Base-by-base conservation (phyloP, 2,888 invertebrate species). In the Scaptomyza parva region DNA sequence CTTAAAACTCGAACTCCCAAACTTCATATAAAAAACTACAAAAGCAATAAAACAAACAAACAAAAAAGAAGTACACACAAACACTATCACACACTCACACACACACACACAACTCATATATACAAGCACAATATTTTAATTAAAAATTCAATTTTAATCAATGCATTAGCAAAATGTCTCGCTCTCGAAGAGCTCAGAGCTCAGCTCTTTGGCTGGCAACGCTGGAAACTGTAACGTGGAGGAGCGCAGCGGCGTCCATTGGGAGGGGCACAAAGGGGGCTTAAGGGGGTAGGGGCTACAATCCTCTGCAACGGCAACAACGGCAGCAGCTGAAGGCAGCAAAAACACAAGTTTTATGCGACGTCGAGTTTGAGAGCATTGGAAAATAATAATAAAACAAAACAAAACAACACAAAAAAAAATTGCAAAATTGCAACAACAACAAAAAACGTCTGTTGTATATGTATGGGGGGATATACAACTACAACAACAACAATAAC, bases 131-230 rank as follows among this genome's bases (percentile, higher is more conserved):
- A 90, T 90, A 89, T 89, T 89, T 90, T 90, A 89, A 90, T 90
- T 90, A 90, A 90, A 90, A 90, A 90, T 90, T 90, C 89, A 90
- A 90, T 89, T 90, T 90, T 89, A 89, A 90, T 89, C 89, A 89
- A 90, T 89, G 89, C 88, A 90, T 89, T 89, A 89, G 89, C 79
- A 88, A 88, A 89, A 88, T 90, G 89, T 88, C 88, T 89, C 88
- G 86, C 84, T 86, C 78, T 82, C 79, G n/a, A n/a, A n/a, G n/a
- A 73, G 76, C 70, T 60, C 35, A 35, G 86, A 83, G 85, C 78
- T 82, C 76, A 70, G 76, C 70, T 61, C 37, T 41, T 41, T 66
- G 54, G 64, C 51, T 54, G 55, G 68, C 61, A 71, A 63, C 54
- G n/a, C n/a, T n/a, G 60, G 77, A 63, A 71, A 70, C 76, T 72